Base-by-base conservation (phyloP, 2,113 vertebrate species). In the Dromaius novaehollandiae region DNA sequence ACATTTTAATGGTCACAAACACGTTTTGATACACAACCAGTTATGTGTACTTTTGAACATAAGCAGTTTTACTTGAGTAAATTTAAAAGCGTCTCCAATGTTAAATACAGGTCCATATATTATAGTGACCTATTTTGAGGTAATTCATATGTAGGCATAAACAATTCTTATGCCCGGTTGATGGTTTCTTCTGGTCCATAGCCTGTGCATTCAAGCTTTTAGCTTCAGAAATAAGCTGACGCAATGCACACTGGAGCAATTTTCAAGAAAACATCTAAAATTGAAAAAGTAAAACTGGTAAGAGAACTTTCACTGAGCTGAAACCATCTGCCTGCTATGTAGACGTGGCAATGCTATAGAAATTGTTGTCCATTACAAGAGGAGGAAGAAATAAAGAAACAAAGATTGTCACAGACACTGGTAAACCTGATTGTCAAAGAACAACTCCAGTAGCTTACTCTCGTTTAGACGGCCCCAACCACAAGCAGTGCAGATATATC, bases 381-480 rank as follows among this genome's bases (percentile, higher is more conserved):
- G 34, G 11, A 32, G 20, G n/a, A 81, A n/a, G 40, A 55, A 13
- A 24, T 40, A 51, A 80, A 20, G 71, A 74, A 74, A 14, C 13
- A 38, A 55, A 40, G 50, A 74, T 14, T 74, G 71, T 55, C 13
- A 40, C 28, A 40, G 64, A 73, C 25, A 50, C 36, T 17, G 22
- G 44, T 5, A 70, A 76, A 28, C 3, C 19, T 28, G 5, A 71
- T 71, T 30, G 65, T 40, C 34, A 50, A 79, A 34, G 11, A 46
- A 28, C 6, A 75, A 53, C 12, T 24, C 1, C 3, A 66, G 60
- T 28, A 11, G 10, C 98, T 98, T 98, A 99, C 99, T 97, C 97
- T 99, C 99, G 89, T 91, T 95, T 28, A 98, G 95, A 71, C 93
- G 95, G 15, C 99, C 99, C 99, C 99, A 99, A 61, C 99, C 99